Evolutionary conservation across 2,888 invertebrate genomes (phyloP).

Genomic region (Odontothrips loti): DNA sequence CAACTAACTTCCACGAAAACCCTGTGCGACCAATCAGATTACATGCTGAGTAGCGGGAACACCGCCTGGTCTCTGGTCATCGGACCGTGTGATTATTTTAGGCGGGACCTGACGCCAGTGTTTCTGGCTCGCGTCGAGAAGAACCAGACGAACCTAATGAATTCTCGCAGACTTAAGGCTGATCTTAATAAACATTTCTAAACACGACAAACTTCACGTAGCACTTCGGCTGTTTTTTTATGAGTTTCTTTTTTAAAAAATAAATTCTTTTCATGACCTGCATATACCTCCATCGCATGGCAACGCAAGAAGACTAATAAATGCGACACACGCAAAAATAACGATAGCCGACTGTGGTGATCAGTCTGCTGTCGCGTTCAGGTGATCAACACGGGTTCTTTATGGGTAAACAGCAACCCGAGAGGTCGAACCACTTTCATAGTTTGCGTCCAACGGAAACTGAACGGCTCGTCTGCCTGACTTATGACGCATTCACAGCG

Average conservation of each 20-base stretch:
- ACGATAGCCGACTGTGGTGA: neutral
- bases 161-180: too few relatives aligned
- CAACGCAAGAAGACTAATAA: too few relatives aligned
- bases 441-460: neutral
- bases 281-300: too few relatives aligned
- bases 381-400: slow-evolving; percentile 5
- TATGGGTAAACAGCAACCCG: neutral
- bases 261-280: too few relatives aligned
- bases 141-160: too few relatives aligned
- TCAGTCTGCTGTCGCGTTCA: neutral
- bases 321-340: too few relatives aligned
- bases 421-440: slow-evolving; percentile 12
- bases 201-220: too few relatives aligned
- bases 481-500: slow-evolving; percentile 1
- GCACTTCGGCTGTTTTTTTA: too few relatives aligned
- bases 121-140: too few relatives aligned
- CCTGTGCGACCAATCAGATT: slow-evolving; percentile 3
- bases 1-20: slow-evolving; percentile 17
- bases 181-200: too few relatives aligned
- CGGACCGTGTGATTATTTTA: neutral
- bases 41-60: neutral
- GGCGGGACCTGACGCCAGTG: neutral
- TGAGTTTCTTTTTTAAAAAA: too few relatives aligned
- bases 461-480: slow-evolving; percentile 1
- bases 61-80: too few relatives aligned